Evolutionary conservation across 2,888 invertebrate genomes (phyloP).

Genomic region (Sphaerophoria rueppellii): DNA sequence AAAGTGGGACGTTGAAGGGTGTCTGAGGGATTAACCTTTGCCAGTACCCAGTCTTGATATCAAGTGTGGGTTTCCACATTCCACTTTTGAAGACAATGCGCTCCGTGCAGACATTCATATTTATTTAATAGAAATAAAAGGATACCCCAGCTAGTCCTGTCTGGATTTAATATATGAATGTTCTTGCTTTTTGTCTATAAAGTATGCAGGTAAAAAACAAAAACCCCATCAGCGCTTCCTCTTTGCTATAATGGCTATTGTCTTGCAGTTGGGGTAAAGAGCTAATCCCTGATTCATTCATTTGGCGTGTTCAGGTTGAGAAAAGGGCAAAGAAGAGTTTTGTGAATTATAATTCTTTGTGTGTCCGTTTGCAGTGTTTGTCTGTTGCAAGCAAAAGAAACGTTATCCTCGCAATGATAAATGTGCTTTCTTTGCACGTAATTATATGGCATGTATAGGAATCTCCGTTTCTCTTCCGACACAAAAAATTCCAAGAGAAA

Average conservation of each 20-base stretch:
- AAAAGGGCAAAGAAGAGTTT: slow-evolving; percentile 10
- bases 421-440: slow-evolving; percentile 60
- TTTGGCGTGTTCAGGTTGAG: slow-evolving; percentile 3
- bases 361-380: not conserved
- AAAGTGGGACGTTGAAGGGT: slow-evolving; percentile 53
- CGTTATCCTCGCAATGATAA: slow-evolving; percentile 30
- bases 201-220: slow-evolving; percentile 17
- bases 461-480: slow-evolving; percentile 5
- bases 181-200: slow-evolving; percentile 1
- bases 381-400: not conserved
- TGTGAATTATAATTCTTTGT: slow-evolving; percentile 13
- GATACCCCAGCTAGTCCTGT: slow-evolving; percentile 38
- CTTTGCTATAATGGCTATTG: slow-evolving; percentile 35
- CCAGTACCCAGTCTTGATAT: slow-evolving; percentile 2
- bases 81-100: slow-evolving; percentile 41
- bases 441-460: slow-evolving; percentile 44
- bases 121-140: slow-evolving; percentile 21
- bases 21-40: slow-evolving; percentile 69
- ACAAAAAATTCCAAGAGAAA: not conserved
- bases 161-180: slow-evolving; percentile 9
- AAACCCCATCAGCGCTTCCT: slow-evolving; percentile 11
- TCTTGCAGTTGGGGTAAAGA: slow-evolving; percentile 25
- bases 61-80: not conserved
- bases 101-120: slow-evolving; percentile 36
- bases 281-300: slow-evolving; percentile 58